These are phyloP conservation scores for Microtus oregoni DNA, from an alignment of 2,113 vertebrate genomes.

Conservation along the genomic window DNA sequence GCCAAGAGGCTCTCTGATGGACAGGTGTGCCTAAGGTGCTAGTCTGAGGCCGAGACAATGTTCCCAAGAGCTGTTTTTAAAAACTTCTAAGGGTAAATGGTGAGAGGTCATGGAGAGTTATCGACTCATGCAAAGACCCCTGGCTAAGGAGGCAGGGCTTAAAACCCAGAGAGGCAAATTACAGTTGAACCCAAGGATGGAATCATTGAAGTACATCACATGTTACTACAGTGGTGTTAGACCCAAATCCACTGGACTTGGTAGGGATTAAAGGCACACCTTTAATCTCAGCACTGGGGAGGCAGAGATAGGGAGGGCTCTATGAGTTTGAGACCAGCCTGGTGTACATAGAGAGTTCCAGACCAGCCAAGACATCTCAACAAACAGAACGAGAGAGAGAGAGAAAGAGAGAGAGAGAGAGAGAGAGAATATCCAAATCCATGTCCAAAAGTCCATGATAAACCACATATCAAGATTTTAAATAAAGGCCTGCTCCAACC, in stretches of 20 bases:
- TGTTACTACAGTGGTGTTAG: accelerated
- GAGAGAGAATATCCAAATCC: background rate
- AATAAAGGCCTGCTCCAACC: background rate
- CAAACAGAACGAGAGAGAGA: background rate
- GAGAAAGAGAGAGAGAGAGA: background rate
- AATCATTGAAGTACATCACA: accelerated
- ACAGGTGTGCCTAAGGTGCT: background rate
- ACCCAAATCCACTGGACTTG: background rate
- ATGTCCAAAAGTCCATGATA: accelerated
- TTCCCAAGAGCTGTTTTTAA: background rate
- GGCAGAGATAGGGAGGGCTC: background rate
- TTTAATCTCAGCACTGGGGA: background rate
- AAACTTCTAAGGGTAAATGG: background rate
- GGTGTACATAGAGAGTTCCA: background rate
- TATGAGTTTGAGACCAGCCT: background rate
- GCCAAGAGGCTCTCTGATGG: no score
- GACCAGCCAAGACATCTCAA: background rate
- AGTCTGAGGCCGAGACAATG: background rate
- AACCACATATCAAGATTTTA: background rate
- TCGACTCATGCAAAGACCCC: background rate
- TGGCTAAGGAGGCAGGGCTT: accelerated
- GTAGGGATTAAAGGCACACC: background rate
- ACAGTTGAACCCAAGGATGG: background rate
- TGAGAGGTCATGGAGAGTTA: background rate
- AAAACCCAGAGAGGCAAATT: accelerated